Conservation (phyloP, 2,888 invertebrate species). For the Cremastinae sp. region DNA sequence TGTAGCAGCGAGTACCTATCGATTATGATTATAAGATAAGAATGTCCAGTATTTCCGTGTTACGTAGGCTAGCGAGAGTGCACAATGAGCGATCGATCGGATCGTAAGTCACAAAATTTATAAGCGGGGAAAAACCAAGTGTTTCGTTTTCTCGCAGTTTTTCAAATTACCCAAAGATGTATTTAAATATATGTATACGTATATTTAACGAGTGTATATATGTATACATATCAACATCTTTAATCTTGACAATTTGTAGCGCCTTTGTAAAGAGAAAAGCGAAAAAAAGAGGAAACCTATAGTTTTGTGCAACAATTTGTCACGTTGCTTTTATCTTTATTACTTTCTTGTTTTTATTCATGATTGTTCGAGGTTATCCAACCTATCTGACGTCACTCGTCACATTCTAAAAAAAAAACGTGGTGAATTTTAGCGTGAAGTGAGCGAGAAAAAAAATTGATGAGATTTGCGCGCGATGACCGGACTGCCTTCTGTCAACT, state of each 20-base stretch:
- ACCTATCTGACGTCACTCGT: neutral
- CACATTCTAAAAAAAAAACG: constrained; percentile 6
- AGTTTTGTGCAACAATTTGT: no score
- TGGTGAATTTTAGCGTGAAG: neutral
- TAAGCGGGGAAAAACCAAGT: no score
- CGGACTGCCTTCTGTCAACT: constrained; percentile 1
- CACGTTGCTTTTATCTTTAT: constrained; percentile 6
- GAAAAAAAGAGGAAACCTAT: no score
- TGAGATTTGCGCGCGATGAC: constrained; percentile 26
- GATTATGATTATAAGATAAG: constrained; percentile 45
- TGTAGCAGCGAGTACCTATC: constrained; percentile 6
- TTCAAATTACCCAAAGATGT: no score
- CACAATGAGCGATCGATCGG: constrained; percentile 8
- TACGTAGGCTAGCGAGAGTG: constrained; percentile 4
- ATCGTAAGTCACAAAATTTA: neutral
- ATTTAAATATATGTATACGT: no score
- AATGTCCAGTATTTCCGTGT: constrained; percentile 53
- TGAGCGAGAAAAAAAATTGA: neutral
- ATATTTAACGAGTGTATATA: no score
- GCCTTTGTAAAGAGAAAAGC: no score
- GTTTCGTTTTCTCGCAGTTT: neutral
- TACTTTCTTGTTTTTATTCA: constrained; percentile 22
- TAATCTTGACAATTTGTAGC: no score
- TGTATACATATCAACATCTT: no score
- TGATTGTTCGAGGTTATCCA: constrained; percentile 11